These are phyloP conservation scores for Bembecia ichneumoniformis DNA, from an alignment of 2,888 invertebrate species.

Conservation along the genomic window DNA sequence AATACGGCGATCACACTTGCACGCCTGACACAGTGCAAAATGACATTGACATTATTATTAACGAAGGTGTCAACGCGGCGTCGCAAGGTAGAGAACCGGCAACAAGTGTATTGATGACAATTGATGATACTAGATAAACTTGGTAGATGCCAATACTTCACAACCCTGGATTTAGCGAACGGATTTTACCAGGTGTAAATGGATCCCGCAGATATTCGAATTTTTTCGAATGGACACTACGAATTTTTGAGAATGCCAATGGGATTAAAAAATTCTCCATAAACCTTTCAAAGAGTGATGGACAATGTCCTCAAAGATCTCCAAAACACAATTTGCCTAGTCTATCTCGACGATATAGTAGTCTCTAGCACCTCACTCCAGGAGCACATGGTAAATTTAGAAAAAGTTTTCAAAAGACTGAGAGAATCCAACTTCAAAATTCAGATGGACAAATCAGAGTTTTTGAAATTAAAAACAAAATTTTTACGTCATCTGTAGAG, in stretches of 20 bases:
- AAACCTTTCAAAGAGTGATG: conserved; percentile 13
- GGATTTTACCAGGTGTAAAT: conserved; percentile 15
- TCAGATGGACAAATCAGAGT: too few species aligned
- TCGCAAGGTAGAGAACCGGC: too few species aligned
- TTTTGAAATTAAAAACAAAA: too few species aligned
- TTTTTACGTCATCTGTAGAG: too few species aligned
- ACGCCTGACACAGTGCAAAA: too few species aligned
- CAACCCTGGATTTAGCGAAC: conserved; percentile 11
- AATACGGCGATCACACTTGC: too few species aligned
- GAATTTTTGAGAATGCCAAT: conserved; percentile 15
- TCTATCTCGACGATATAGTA: conserved; percentile 27
- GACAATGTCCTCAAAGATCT: conserved; percentile 21
- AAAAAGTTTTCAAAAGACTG: too few species aligned
- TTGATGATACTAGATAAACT: conserved; percentile 6
- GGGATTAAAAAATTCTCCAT: conserved; percentile 11
- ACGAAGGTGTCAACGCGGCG: too few species aligned
- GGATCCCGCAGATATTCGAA: conserved; percentile 9
- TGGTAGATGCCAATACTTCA: conserved; percentile 12
- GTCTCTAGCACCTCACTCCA: conserved; percentile 18
- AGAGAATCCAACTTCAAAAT: too few species aligned
- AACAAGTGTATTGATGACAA: conserved; percentile 14
- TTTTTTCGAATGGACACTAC: conserved; percentile 13
- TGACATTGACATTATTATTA: too few species aligned
- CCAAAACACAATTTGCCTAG: conserved; percentile 12
- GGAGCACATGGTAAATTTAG: too few species aligned